These are phyloP conservation scores for Acanthisitta chloris DNA, from an alignment of 2,113 vertebrate genomes.

Conservation along the genomic window DNA sequence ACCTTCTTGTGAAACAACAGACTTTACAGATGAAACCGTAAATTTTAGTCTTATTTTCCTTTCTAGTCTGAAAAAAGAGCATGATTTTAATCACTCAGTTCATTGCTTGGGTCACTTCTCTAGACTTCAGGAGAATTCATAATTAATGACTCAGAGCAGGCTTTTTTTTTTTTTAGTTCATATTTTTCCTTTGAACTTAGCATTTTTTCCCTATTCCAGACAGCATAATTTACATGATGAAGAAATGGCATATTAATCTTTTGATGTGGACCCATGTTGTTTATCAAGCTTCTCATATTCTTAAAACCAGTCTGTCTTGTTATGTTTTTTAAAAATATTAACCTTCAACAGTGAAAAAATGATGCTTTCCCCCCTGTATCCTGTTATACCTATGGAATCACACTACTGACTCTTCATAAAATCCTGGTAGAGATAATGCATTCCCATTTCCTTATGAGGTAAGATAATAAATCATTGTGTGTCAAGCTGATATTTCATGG, in stretches of 20 bases:
- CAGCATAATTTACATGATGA: neutral
- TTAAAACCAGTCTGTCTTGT: neutral
- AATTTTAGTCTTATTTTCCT: neutral
- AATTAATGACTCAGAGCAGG: neutral
- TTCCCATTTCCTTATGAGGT: neutral
- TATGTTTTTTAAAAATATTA: neutral
- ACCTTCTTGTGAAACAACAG: neutral
- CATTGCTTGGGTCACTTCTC: neutral
- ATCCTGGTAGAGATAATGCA: neutral
- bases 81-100: neutral
- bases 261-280: neutral
- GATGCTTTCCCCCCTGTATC: neutral
- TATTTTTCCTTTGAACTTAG: constrained; percentile 25
- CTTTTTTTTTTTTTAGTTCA: neutral
- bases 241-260: neutral
- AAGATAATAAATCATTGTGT: neutral
- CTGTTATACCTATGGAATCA: neutral
- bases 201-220: neutral
- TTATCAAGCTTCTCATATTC: neutral
- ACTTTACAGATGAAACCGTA: neutral
- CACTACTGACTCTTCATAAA: neutral
- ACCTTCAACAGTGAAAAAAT: neutral
- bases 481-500: neutral
- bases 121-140: neutral
- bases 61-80: neutral